Base-by-base conservation (phyloP, 1,140 invertebrate genomes). In the Lanistes nyassanus region DNA sequence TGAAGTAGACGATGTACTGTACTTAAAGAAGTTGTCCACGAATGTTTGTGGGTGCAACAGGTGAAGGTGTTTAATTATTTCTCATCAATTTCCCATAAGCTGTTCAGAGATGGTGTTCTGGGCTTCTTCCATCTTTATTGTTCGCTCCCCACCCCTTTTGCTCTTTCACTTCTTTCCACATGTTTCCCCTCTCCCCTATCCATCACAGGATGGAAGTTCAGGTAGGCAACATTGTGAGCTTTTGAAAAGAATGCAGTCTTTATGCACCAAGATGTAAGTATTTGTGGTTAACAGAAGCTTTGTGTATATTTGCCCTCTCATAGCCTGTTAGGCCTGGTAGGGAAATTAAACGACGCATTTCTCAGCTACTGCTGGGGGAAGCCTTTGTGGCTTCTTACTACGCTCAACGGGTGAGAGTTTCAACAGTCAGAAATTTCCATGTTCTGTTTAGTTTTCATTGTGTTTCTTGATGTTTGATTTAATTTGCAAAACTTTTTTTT, bases 301-400 rank as follows among this genome's bases (percentile, higher is more conserved):
- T n/a, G n/a, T n/a, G n/a, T n/a, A 16, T 47, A 47, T 47, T 47
- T 47, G 42, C 42, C 42, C 42, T 47, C 42, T 47, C 42, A 47
- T 47, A 47, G 42, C 42, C 42, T 47, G 42, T 16, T 47, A 47
- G 42, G 19, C 42, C 42, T 47, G 42, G 42, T 47, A 47, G 42
- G 42, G 42, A 47, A 47, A 47, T 47, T 47, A 47, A 47, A 47
- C 42, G 19, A 1, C 42, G 42, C 42, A 47, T 47, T 47, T 47
- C 42, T 16, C 42, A 47, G 42, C 42, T 47, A 47, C 42, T 67
- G 21, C 19, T 74, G 51, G 74, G 55, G n/a, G 36, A 74, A 29
- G 9, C 42, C 19, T 47, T 47, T 47, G 19, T 47, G 42, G 42
- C 42, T 47, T 47, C 58, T 11, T 65, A 37, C n/a, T 26, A 65